These are phyloP conservation scores for Taenaris catops DNA, from an alignment of 2,888 invertebrate species.

Conservation along the genomic window DNA sequence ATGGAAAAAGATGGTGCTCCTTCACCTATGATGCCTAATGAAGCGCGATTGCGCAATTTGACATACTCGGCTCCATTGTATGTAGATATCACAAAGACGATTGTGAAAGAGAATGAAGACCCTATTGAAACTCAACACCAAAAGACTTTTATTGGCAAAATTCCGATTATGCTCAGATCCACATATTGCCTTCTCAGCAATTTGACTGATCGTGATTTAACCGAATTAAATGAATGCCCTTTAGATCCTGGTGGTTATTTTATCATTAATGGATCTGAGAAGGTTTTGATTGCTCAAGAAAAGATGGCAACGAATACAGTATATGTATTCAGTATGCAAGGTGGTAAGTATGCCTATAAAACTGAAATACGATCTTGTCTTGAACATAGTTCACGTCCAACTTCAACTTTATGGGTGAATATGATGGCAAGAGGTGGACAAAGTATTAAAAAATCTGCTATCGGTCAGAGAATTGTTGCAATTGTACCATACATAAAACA, in stretches of 20 bases:
- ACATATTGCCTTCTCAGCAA: conserved; percentile 97
- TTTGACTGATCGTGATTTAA: conserved; percentile 98
- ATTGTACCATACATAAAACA: conserved; percentile 99
- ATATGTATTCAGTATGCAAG: conserved; percentile 99
- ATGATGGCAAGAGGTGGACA: conserved; percentile 99
- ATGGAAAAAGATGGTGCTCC: conserved; percentile 99
- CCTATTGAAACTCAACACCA: conserved; percentile 91
- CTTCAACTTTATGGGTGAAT: conserved; percentile 99
- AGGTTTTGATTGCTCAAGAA: conserved; percentile 99
- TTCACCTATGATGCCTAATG: conserved; percentile 99
- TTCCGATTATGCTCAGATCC: conserved; percentile 99
- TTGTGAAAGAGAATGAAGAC: conserved; percentile 94
- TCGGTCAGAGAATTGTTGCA: conserved; percentile 98
- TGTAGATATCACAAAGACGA: conserved; percentile 98
- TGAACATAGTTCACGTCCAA: conserved; percentile 91
- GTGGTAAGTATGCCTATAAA: conserved; percentile 99
- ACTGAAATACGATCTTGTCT: conserved; percentile 95
- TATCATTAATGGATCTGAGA: conserved; percentile 99
- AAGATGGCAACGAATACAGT: conserved; percentile 99
- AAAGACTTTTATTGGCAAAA: conserved; percentile 91
- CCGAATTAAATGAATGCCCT: conserved; percentile 99
- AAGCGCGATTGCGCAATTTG: conserved; percentile 96
- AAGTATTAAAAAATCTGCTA: conserved; percentile 98
- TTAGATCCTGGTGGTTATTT: conserved; percentile 99
- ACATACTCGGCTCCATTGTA: conserved; percentile 99